Evolutionary conservation across 2,113 vertebrate species (phyloP), one percentile per base, ranked within the genome.

Genomic region (Progne subis): DNA sequence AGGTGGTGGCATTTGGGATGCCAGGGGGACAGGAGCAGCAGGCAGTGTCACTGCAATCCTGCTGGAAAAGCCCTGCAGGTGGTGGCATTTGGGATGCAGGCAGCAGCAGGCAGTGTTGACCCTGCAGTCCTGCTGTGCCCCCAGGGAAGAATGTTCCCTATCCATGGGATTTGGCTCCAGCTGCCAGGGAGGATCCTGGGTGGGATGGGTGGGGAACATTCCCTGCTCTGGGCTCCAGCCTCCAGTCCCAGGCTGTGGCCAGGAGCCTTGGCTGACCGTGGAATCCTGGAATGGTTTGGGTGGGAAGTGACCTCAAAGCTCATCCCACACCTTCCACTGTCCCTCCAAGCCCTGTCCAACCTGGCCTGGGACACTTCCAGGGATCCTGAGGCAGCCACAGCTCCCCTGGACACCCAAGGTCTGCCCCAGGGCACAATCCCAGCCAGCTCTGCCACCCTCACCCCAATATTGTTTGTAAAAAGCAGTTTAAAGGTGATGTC

Each of bases 381-480:
- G 34, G 79, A 57, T 49, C 4, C 63, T 56, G 44, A 28, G 17
- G 8, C 63, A 68, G 78, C 52, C 78, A 3, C n/a, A 41, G 53
- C 52, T 47, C 1, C 78, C 0, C 63, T 15, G 26, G 50, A 1
- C 26, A 26, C 11, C 31, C 49, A 43, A 37, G 37, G 14, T 4
- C 61, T 29, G 25, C 12, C 49, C 31, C 59, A 21, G 8, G 16
- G 20, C 26, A 24, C 77, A 9, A 0, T 4, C 16, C 37, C 68
- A 76, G 61, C 59, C 90, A 60, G 52, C 85, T 3, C 76, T n/a
- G 68, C 39, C 55, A 63, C 3, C 15, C 10, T 9, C 28, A 3
- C 11, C 47, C 41, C 47, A 9, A 0, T 1, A 3, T 1, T 5
- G 1, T 5, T 29, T 23, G 8, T 69, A 5, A 25, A n/a, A 41